A percentile compares a stretch with the other conserved stretches of the same genome.
Conservation (phyloP, 2,113 vertebrate species). For the Pachypanchax playfairii region DNA sequence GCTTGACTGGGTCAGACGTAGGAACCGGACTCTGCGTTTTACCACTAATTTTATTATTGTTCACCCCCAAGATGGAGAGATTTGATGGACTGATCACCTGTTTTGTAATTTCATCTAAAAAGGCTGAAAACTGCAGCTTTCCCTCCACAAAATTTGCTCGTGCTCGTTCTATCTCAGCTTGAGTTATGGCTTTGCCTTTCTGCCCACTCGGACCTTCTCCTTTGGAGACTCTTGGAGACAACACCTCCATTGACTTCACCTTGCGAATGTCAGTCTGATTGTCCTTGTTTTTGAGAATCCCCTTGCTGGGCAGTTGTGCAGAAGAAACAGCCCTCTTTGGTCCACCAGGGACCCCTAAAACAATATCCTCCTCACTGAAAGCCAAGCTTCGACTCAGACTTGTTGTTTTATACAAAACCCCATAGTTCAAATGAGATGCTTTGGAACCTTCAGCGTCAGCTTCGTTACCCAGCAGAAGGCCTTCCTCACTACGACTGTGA, state of each 20-base stretch:
- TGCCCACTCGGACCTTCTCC: slow-evolving; percentile 35
- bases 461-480: slow-evolving; percentile 49
- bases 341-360: slow-evolving; percentile 49
- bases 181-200: slow-evolving; percentile 39
- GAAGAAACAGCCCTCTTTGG: slow-evolving; percentile 72
- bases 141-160: slow-evolving; percentile 69
- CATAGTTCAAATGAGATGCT: slow-evolving; percentile 20
- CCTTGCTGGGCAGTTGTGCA: slow-evolving; percentile 75
- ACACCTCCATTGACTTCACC: slow-evolving; percentile 82
- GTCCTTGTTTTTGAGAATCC: slow-evolving; percentile 79
- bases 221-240: slow-evolving; percentile 66
- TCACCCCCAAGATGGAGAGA: slow-evolving; percentile 74
- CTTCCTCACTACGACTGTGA: slow-evolving; percentile 76
- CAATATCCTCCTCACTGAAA: slow-evolving; percentile 66
- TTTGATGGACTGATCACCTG: slow-evolving; percentile 81
- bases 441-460: slow-evolving; percentile 12
- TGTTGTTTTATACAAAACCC: slow-evolving; percentile 71
- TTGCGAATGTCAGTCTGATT: slow-evolving; percentile 71
- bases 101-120: slow-evolving; percentile 84
- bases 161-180: slow-evolving; percentile 44
- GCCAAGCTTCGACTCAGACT: slow-evolving; percentile 73
- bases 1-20: slow-evolving; percentile 42
- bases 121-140: slow-evolving; percentile 84
- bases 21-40: slow-evolving; percentile 8
- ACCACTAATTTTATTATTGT: slow-evolving; percentile 16